phyloP scores from a whole-genome alignment of 2,113 vertebrate genomes.

The Hassar affinis region DNA sequence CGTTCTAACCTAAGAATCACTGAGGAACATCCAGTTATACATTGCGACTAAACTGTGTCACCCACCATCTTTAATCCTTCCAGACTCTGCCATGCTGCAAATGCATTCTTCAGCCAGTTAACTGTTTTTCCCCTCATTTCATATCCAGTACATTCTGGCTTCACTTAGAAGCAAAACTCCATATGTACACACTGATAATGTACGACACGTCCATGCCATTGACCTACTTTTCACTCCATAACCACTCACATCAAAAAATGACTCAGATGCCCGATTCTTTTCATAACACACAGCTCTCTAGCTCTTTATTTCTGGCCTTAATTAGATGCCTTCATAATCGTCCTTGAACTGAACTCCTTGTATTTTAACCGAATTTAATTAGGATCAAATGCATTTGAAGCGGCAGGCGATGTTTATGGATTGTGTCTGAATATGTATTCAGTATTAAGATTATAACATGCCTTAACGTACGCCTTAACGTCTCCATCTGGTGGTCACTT shows the following conservation, averaged over 20 bases:
- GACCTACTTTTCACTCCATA: conserved; percentile 73
- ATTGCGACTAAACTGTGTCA: not conserved
- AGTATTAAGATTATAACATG: not conserved
- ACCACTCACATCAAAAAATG: conserved; percentile 76
- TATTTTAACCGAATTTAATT: no score
- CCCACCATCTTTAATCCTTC: not conserved
- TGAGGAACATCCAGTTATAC: not conserved
- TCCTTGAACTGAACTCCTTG: not conserved
- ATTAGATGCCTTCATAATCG: not conserved
- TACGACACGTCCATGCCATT: conserved; percentile 67
- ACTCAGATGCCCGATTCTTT: conserved; percentile 39
- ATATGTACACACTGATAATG: conserved; percentile 60
- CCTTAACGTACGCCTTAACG: not conserved
- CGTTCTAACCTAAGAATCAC: not conserved
- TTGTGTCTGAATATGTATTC: not conserved
- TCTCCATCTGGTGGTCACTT: conserved; percentile 26
- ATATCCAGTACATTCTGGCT: not conserved
- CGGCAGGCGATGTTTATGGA: not conserved
- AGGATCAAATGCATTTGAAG: not conserved
- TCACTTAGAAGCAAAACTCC: conserved; percentile 29
- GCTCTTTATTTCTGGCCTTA: not conserved
- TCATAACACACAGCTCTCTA: conserved; percentile 44
- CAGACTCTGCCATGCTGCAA: not conserved
- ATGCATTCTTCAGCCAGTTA: not conserved
- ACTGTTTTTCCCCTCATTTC: not conserved